Evolutionary conservation across 1,140 invertebrate genomes (phyloP).

Genomic region (Aphelinus atriplicis): DNA sequence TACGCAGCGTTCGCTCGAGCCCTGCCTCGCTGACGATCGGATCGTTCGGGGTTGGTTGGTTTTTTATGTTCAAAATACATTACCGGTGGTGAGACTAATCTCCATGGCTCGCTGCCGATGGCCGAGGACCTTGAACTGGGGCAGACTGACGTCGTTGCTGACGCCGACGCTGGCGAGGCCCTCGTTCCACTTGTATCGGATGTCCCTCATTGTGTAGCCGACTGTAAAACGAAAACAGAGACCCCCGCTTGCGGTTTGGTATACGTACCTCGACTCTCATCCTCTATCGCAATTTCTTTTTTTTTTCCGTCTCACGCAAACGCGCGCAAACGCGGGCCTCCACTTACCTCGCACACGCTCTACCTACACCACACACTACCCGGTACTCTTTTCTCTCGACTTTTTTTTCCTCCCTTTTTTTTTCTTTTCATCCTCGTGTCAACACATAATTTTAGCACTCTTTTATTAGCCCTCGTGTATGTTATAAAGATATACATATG

Average conservation of each 20-base stretch:
- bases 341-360: slow-evolving; percentile 57
- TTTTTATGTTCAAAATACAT: slow-evolving; percentile 56
- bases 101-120: slow-evolving; percentile 90
- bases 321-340: slow-evolving; percentile 61
- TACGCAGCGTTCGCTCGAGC: no score
- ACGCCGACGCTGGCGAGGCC: slow-evolving; percentile 91
- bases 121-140: slow-evolving; percentile 93
- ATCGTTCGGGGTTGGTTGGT: no score
- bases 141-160: slow-evolving; percentile 90
- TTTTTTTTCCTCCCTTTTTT: slow-evolving; percentile 19
- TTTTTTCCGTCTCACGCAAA: slow-evolving; percentile 39
- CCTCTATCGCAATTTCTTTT: slow-evolving; percentile 49
- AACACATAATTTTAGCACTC: background rate
- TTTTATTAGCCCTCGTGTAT: background rate
- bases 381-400: slow-evolving; percentile 33
- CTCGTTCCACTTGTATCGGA: slow-evolving; percentile 95
- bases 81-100: slow-evolving; percentile 93
- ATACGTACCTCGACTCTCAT: slow-evolving; percentile 65
- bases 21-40: no score
- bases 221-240: slow-evolving; percentile 81
- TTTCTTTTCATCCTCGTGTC: background rate
- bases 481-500: background rate
- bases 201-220: slow-evolving; percentile 97
- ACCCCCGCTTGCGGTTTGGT: slow-evolving; percentile 71
- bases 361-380: no score